Base-by-base conservation (phyloP, 2,888 invertebrate species). In the Nephrotoma guestfalica region DNA sequence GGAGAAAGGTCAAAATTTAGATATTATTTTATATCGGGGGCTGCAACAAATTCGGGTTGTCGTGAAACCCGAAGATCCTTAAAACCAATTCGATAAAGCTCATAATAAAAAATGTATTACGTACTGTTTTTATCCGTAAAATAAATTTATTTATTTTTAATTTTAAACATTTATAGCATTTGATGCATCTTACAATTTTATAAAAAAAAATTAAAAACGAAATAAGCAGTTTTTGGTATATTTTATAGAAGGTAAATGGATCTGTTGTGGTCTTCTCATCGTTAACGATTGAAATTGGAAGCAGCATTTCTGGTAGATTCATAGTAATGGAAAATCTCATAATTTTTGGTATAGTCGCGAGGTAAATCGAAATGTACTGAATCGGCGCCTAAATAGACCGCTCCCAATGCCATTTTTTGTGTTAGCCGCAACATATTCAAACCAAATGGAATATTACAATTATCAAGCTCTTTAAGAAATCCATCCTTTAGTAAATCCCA, bases 341-440 rank as follows among this genome's bases (percentile, higher is more conserved):
- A 94, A 90, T 96, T 95, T 4, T 94, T 93, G 0, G 93, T 92
- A 89, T 96, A 96, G 89, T 96, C 95, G 40, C 95, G 92, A 0
- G 96, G 95, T 86, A 96, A 90, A 7, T 93, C 90, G 89, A 93
- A 93, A 86, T 93, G 90, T 0, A 95, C 92, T 87, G 93, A 93
- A 89, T 95, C 95, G 0, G 97, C 96, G 0, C 96, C 98, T 47
- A 97, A 92, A 92, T 96, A 96, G 0, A 96, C 96, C 0, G 98
- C 97, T 0, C 98, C 98, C 88, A 96, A 92, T 0, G 97, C 97
- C 88, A 96, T 95, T 0, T 95, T 94, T 0, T 95, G 95, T 13
- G 94, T 95, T 15, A 98, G 93, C 18, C 93, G 93, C 13, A 97
- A 92, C 9, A 98, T 88, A 88, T 93, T 93, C 0, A 94, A 89